Conservation (phyloP, 2,113 vertebrate genomes). For the Ariopsis seemanni region DNA sequence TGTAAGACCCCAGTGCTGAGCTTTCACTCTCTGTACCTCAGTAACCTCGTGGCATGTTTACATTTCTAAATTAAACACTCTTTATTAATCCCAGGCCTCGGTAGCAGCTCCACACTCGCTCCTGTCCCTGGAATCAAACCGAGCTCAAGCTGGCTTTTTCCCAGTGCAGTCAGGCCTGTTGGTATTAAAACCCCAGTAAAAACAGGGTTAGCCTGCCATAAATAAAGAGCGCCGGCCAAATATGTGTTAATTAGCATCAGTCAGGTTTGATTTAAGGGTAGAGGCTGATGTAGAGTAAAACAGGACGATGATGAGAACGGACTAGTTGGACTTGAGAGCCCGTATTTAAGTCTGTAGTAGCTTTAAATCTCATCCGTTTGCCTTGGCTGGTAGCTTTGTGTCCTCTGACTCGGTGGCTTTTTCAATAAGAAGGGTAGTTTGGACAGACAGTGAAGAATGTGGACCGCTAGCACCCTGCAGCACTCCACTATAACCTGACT, state of each 20-base stretch:
- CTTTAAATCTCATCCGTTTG: background rate
- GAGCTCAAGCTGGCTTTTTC: conserved; percentile 34
- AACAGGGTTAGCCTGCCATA: conserved; percentile 58
- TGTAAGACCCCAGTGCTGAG: conserved; percentile 34
- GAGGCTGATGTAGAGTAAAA: background rate
- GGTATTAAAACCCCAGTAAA: conserved; percentile 53
- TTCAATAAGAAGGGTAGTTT: background rate
- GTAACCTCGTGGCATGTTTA: conserved; percentile 65
- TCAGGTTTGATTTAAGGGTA: conserved; percentile 31
- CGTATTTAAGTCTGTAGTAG: background rate
- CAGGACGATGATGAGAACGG: no score
- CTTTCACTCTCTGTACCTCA: conserved; percentile 44
- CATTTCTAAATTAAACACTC: conserved; percentile 71
- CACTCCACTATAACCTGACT: background rate
- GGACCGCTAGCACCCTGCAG: background rate
- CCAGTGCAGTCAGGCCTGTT: conserved; percentile 41
- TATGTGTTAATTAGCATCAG: conserved; percentile 60
- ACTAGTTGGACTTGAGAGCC: background rate
- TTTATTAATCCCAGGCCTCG: conserved; percentile 66
- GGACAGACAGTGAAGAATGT: background rate
- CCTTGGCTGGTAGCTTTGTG: background rate
- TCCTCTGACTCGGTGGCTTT: background rate
- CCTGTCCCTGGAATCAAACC: conserved; percentile 42
- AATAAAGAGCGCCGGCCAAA: conserved; percentile 58
- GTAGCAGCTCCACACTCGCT: conserved; percentile 58